These are phyloP conservation scores for Zelostemma sp. DNA, from an alignment of 1,140 invertebrate species.

Conservation along the genomic window DNA sequence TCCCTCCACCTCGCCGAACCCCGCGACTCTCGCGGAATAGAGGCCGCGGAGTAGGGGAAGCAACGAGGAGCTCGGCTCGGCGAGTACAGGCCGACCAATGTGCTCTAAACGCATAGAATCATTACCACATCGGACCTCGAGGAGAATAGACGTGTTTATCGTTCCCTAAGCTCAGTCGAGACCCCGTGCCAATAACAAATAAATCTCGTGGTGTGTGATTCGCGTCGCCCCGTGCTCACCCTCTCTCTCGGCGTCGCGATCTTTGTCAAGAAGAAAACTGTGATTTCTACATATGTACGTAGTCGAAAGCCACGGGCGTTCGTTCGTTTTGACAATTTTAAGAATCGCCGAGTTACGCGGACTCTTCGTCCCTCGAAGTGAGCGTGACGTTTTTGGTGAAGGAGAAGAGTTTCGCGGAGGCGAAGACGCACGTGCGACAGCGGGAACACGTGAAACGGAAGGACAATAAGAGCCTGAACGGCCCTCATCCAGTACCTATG, in stretches of 20 bases:
- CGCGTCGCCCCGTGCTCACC: neutral
- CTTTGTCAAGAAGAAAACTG: constrained; percentile 13
- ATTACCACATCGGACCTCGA: constrained; percentile 68
- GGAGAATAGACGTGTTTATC: constrained; percentile 65
- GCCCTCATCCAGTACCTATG: constrained; percentile 56
- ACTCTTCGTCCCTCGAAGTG: neutral
- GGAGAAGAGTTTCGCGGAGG: neutral
- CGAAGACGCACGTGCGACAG: neutral
- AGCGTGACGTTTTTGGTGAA: neutral
- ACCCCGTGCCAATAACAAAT: constrained; percentile 53
- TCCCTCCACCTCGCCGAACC: constrained; percentile 7
- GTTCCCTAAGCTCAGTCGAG: constrained; percentile 64
- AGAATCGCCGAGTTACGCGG: neutral
- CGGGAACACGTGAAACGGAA: neutral
- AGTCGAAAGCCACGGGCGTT: neutral
- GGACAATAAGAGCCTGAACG: too few relatives aligned
- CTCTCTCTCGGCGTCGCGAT: neutral
- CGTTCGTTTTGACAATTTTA: neutral
- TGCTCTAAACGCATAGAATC: constrained; percentile 62
- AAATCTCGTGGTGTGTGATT: constrained; percentile 32
- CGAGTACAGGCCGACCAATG: constrained; percentile 41
- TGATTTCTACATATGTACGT: neutral
- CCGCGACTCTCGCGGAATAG: constrained; percentile 14
- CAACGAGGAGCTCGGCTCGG: neutral
- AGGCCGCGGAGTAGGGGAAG: constrained; percentile 14